Evolutionary conservation across 1,140 invertebrate species (phyloP).

Genomic region (Hormaphis cornu): DNA sequence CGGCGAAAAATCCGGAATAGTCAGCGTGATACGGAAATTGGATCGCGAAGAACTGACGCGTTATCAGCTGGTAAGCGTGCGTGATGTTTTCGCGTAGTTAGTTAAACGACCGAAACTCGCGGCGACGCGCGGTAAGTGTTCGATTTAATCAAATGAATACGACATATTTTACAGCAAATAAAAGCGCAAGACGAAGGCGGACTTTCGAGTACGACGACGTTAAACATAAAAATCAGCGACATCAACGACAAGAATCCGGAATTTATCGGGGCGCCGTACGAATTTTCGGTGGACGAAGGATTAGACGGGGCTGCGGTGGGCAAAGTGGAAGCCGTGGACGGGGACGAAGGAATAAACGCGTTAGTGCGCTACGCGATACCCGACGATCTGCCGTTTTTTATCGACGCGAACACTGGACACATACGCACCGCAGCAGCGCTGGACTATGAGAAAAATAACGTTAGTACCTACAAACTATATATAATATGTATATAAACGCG

Average conservation of each 20-base stretch:
- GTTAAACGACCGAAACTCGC: too few relatives aligned
- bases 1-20: conserved; percentile 67
- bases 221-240: conserved; percentile 80
- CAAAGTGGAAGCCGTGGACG: conserved; percentile 70
- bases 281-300: conserved; percentile 75
- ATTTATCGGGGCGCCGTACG: conserved; percentile 64
- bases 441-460: conserved; percentile 73
- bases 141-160: background rate
- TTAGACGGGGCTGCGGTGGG: conserved; percentile 58
- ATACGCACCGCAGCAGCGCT: conserved; percentile 64
- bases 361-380: conserved; percentile 55
- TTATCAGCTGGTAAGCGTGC: conserved; percentile 70
- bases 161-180: conserved; percentile 50
- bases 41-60: conserved; percentile 77
- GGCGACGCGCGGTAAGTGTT: too few relatives aligned
- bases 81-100: background rate
- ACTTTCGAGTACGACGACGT: conserved; percentile 66
- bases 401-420: conserved; percentile 68
- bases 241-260: conserved; percentile 83
- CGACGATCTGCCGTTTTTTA: conserved; percentile 63
- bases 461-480: conserved; percentile 41
- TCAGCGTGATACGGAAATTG: conserved; percentile 69
- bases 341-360: conserved; percentile 61
- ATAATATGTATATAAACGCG: too few relatives aligned
- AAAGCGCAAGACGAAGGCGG: conserved; percentile 78